Evolutionary conservation across 1,140 invertebrate species (phyloP), one percentile per base, ranked within the genome.

Genomic region (Neelides sp.): DNA sequence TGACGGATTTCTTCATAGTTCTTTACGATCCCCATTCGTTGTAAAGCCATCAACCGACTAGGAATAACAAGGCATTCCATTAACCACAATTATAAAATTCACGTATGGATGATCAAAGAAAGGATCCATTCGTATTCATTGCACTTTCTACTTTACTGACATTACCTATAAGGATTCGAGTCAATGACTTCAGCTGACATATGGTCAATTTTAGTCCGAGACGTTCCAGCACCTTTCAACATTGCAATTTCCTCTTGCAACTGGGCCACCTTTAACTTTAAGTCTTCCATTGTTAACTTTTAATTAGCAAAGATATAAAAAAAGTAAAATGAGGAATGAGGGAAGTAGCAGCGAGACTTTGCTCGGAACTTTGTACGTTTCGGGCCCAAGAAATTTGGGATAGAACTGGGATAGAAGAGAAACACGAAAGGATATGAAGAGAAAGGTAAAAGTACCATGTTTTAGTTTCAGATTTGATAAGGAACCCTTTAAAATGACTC

Each of bases 11-110:
- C 80, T 72, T 98, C 93, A 73, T 99, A 99, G 68, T 99, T 91
- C 55, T 97, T 77, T 2, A 99, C 95, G 62, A 99, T 97, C 35
- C 95, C 95, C 96, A 99, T 99, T 59, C 91, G 72, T 66, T 99
- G 93, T 39, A 99, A 69, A 1, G 94, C 95, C 93, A 99, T 98
- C 2, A 99, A 70, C 23, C 96, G 90, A 74, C 93, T 94, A 63
- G 58, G 68, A 67, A 27, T 48, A 90, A 74, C 93, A 93, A 63
- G 58, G 68, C 67, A 27, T 48, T 58, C 17, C 34, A 40, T 61
- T 34, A 75, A 72, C 45, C 47, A 50, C 28, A 37, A 58, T 53
- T 43, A 47, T 44, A 43, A 22, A 46, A 27, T 13, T 36, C 4
- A 48, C 44, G 27, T 23, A 23, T 19, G 30, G 5, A 24, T 12